These are phyloP conservation scores for Cataglyphis albicans DNA, from an alignment of 2,888 invertebrate genomes.

Conservation along the genomic window DNA sequence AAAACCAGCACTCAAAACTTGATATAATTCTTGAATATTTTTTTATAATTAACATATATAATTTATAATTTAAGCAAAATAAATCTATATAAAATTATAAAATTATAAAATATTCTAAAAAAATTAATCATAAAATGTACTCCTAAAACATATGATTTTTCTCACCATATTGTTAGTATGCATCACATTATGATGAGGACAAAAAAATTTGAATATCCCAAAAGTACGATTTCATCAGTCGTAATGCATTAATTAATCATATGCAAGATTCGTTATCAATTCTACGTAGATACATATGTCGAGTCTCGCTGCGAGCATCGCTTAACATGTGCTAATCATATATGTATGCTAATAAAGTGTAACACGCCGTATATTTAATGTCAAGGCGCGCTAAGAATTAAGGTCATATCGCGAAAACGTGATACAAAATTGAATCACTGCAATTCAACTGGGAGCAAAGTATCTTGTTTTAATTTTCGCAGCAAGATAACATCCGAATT, in stretches of 20 bases:
- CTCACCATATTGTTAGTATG: neutral
- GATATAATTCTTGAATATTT: neutral
- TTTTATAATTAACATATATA: neutral
- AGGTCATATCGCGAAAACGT: conserved; percentile 11
- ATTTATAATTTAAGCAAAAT: neutral
- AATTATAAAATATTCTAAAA: neutral
- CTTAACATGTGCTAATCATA: conserved; percentile 35
- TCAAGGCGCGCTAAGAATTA: conserved; percentile 27
- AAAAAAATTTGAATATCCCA: conserved; percentile 8
- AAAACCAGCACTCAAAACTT: neutral
- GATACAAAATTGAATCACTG: conserved; percentile 3
- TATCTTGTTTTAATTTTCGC: neutral
- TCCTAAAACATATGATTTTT: neutral
- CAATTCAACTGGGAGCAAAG: neutral
- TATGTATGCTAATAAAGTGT: conserved; percentile 39
- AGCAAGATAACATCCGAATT: neutral
- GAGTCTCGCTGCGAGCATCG: neutral
- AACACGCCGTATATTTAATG: conserved; percentile 35
- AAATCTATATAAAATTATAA: neutral
- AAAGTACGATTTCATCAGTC: neutral
- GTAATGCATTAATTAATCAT: conserved; percentile 27
- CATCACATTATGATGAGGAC: neutral
- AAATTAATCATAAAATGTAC: neutral
- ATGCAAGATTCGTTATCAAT: neutral
- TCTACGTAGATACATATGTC: neutral